Percentiles rank a stretch among this genome's conserved stretches.
These are phyloP conservation scores for Cabera pusaria DNA, from an alignment of 2,888 invertebrate species.

Conservation along the genomic window DNA sequence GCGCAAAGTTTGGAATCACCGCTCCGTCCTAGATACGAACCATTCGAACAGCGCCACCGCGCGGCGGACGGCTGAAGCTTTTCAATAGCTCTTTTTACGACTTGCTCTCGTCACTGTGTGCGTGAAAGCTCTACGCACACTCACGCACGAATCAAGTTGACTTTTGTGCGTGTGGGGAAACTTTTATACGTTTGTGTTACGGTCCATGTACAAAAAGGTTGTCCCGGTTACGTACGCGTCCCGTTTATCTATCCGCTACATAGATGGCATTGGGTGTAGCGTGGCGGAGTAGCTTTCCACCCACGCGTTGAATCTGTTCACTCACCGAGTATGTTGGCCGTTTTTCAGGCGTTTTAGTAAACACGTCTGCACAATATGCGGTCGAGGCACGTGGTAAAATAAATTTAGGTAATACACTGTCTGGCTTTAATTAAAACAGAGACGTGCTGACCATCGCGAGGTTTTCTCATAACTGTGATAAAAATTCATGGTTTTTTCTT, in stretches of 20 bases:
- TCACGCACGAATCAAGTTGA: conserved; percentile 45
- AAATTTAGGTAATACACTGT: conserved; percentile 67
- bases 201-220: conserved; percentile 64
- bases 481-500: conserved; percentile 62
- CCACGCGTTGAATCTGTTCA: conserved; percentile 35
- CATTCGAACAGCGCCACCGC: conserved; percentile 69
- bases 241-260: conserved; percentile 63
- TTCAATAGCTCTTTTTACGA: conserved; percentile 72
- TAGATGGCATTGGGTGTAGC: conserved; percentile 74
- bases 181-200: conserved; percentile 54
- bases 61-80: conserved; percentile 79
- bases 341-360: conserved; percentile 56
- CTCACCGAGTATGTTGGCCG: conserved; percentile 59
- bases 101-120: conserved; percentile 51
- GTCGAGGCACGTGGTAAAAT: conserved; percentile 54
- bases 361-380: conserved; percentile 59
- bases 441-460: conserved; percentile 77
- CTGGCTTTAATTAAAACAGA: conserved; percentile 71
- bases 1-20: conserved; percentile 43
- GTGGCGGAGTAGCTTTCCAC: conserved; percentile 22
- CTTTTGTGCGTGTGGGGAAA: conserved; percentile 63
- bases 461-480: conserved; percentile 81
- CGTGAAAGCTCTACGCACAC: conserved; percentile 70
- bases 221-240: conserved; percentile 42
- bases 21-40: conserved; percentile 53